Evolutionary conservation across 2,888 invertebrate species (phyloP).

Genomic region (Lasius fuliginosus): DNA sequence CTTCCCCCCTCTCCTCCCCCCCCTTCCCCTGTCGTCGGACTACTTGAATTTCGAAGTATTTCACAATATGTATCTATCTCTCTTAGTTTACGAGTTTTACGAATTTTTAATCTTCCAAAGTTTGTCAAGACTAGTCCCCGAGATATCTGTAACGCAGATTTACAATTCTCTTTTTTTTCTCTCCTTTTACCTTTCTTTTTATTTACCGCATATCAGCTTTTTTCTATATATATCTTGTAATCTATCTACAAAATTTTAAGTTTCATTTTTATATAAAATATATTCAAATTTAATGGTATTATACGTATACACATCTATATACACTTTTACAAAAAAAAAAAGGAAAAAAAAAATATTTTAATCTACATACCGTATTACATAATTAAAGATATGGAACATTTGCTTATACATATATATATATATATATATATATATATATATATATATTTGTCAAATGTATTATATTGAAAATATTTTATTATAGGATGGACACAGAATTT

Average conservation of each 20-base stretch:
- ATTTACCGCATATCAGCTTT: conserved; percentile 70
- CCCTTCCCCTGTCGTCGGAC: conserved; percentile 62
- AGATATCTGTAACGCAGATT: conserved; percentile 50
- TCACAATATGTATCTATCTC: conserved; percentile 61
- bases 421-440: conserved; percentile 77
- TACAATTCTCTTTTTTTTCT: conserved; percentile 43
- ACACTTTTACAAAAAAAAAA: conserved; percentile 82
- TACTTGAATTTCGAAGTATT: conserved; percentile 70
- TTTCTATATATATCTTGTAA: conserved; percentile 80
- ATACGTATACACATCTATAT: conserved; percentile 84
- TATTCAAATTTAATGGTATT: conserved; percentile 83
- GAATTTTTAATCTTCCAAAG: conserved; percentile 77
- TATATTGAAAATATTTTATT: conserved; percentile 82
- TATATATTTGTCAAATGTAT: conserved; percentile 80
- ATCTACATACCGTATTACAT: conserved; percentile 82
- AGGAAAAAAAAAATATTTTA: conserved; percentile 80
- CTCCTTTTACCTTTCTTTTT: conserved; percentile 40
- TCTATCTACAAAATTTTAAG: conserved; percentile 81
- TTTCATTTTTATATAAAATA: conserved; percentile 83
- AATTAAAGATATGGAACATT: conserved; percentile 81
- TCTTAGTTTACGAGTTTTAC: conserved; percentile 60
- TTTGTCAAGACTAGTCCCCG: conserved; percentile 83
- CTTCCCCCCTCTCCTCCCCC: too few relatives aligned
- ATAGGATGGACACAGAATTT: conserved; percentile 78
- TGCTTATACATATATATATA: conserved; percentile 76